Evolutionary conservation across 2,797 vertebrate species (phyloP).

Genomic region (Rhodeus uyekii): DNA sequence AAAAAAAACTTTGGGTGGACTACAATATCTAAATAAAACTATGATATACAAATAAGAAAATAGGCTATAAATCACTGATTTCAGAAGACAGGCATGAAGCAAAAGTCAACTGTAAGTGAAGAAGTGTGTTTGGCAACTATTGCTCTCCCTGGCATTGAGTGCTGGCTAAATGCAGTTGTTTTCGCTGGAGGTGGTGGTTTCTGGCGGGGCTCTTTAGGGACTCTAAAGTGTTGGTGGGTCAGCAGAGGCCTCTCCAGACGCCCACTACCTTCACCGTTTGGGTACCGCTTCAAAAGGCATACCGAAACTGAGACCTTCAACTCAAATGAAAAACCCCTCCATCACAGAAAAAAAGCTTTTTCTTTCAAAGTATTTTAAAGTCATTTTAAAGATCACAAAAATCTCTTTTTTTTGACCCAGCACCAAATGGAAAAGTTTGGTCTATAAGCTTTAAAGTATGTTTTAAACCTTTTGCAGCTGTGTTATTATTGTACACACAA

Average conservation of each 20-base stretch:
- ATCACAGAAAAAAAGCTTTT: conserved; percentile 28
- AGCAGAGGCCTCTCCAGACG: conserved; percentile 66
- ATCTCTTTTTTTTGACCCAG: neutral
- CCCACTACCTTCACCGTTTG: conserved; percentile 55
- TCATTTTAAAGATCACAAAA: conserved; percentile 47
- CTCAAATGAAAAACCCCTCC: conserved; percentile 40
- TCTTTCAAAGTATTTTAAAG: conserved; percentile 23
- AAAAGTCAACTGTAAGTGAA: conserved; percentile 38
- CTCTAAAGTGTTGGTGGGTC: conserved; percentile 59
- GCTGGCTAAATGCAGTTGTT: conserved; percentile 56
- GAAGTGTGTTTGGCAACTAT: conserved; percentile 35
- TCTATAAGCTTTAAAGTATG: neutral
- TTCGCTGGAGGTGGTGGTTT: conserved; percentile 51
- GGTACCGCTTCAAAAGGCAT: conserved; percentile 60
- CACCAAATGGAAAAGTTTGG: neutral
- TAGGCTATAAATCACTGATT: neutral
- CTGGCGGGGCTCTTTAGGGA: conserved; percentile 52
- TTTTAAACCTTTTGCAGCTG: neutral
- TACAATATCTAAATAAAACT: neutral
- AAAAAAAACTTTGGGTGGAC: neutral
- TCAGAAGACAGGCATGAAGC: conserved; percentile 11
- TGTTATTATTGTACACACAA: neutral
- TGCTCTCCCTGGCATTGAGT: conserved; percentile 37
- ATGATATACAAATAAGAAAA: neutral
- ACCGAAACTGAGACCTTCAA: conserved; percentile 54